These are phyloP conservation scores for Agrilus mali DNA, from an alignment of 2,888 invertebrate species.

Conservation along the genomic window DNA sequence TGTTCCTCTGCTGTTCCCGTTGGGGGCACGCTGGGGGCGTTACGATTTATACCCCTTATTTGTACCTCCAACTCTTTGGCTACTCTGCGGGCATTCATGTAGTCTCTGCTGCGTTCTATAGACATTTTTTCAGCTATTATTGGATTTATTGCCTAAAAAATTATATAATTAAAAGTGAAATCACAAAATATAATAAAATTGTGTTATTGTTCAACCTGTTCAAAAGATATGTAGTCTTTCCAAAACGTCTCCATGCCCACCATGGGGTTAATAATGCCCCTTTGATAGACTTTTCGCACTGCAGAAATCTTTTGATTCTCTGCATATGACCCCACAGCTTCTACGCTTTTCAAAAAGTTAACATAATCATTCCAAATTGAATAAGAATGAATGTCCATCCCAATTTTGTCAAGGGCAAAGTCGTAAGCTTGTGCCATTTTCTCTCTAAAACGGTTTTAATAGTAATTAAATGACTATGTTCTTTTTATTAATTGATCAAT, in stretches of 20 bases:
- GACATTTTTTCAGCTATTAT: slow-evolving; percentile 95
- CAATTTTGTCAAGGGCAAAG: slow-evolving; percentile 97
- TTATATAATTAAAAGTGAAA: slow-evolving; percentile 4
- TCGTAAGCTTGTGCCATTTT: slow-evolving; percentile 99
- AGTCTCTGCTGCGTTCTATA: slow-evolving; percentile 89
- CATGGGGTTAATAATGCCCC: slow-evolving; percentile 93
- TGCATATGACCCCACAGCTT: slow-evolving; percentile 96
- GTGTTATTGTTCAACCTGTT: slow-evolving; percentile 59
- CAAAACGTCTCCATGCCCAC: slow-evolving; percentile 91
- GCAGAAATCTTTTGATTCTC: slow-evolving; percentile 99
- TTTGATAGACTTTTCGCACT: slow-evolving; percentile 92
- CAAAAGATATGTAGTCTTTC: slow-evolving; percentile 97
- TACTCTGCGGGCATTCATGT: slow-evolving; percentile 93
- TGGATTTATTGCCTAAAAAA: slow-evolving; percentile 43
- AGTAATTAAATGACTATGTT: not conserved
- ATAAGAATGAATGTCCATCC: slow-evolving; percentile 94
- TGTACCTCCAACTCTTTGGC: slow-evolving; percentile 93
- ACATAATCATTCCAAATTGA: slow-evolving; percentile 98
- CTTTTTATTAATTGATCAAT: not conserved
- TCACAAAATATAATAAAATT: not conserved
- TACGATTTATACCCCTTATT: slow-evolving; percentile 88
- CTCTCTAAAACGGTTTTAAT: slow-evolving; percentile 51
- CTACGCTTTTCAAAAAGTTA: slow-evolving; percentile 87
- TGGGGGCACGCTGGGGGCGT: slow-evolving; percentile 95
- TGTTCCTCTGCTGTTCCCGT: slow-evolving; percentile 78